phyloP scores from a whole-genome alignment of 2,888 invertebrate species.

The Dicycla oo region DNA sequence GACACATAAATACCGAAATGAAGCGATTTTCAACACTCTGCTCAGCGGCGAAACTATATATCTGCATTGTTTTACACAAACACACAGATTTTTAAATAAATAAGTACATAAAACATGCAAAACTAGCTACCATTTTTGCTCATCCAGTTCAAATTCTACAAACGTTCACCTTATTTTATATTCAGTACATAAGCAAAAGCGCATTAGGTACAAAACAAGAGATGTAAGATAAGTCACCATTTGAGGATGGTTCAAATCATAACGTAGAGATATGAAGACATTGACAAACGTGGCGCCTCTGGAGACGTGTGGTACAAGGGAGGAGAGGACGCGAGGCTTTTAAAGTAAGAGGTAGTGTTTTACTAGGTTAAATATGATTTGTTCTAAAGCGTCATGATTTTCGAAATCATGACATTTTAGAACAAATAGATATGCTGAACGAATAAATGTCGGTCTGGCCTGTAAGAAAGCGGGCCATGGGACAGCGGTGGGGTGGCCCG shows the following conservation, averaged over 20 bases:
- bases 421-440: too few species aligned
- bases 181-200: constrained; percentile 46
- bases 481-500: too few species aligned
- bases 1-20: too few species aligned
- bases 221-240: constrained; percentile 78
- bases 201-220: constrained; percentile 60
- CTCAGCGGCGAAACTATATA: too few species aligned
- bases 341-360: neutral
- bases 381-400: too few species aligned
- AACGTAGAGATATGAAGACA: constrained; percentile 79
- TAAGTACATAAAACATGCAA: neutral
- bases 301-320: constrained; percentile 64
- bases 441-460: too few species aligned
- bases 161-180: constrained; percentile 21
- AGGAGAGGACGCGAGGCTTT: constrained; percentile 13
- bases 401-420: too few species aligned
- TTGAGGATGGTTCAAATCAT: constrained; percentile 83
- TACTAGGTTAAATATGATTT: neutral
- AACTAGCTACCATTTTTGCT: neutral
- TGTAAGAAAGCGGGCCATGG: too few species aligned
- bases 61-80: neutral
- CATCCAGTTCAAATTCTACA: constrained; percentile 6
- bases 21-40: too few species aligned
- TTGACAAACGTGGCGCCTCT: constrained; percentile 79
- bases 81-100: neutral